Evolutionary conservation across 2,888 invertebrate genomes (phyloP).

Genomic region (Erannis defoliaria): DNA sequence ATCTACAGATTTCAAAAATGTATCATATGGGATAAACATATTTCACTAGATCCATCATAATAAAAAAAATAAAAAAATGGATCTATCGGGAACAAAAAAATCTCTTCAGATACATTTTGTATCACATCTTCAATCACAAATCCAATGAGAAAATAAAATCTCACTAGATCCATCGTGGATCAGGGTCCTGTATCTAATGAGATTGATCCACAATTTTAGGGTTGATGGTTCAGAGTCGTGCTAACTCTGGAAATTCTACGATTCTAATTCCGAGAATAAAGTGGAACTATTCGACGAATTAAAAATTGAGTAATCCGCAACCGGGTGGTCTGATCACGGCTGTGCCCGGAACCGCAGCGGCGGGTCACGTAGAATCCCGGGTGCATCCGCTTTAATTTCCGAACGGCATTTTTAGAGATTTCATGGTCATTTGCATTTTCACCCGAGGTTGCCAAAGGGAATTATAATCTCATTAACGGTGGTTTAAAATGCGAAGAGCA

Average conservation of each 20-base stretch:
- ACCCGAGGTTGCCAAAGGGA: constrained; percentile 33
- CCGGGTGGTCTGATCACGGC: constrained; percentile 1
- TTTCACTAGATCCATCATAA: too few relatives aligned
- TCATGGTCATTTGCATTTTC: constrained; percentile 51
- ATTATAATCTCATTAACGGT: constrained; percentile 31
- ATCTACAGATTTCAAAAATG: too few relatives aligned
- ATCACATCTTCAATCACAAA: too few relatives aligned
- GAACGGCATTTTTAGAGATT: constrained; percentile 59
- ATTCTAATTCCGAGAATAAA: not conserved
- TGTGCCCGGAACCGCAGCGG: not conserved
- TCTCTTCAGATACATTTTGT: too few relatives aligned
- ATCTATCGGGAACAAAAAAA: too few relatives aligned
- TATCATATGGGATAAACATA: too few relatives aligned
- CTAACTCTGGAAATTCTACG: not conserved
- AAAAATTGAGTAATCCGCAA: constrained; percentile 1
- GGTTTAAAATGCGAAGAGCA: not conserved
- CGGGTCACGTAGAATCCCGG: constrained; percentile 54
- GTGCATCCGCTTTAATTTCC: constrained; percentile 63
- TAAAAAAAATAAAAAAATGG: too few relatives aligned
- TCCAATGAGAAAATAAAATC: too few relatives aligned
- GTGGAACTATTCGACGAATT: not conserved
- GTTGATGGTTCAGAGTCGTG: too few relatives aligned
- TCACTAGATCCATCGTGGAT: too few relatives aligned
- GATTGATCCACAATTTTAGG: too few relatives aligned
- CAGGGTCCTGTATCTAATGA: too few relatives aligned